phyloP scores from a whole-genome alignment of 1,140 invertebrate species.

The Himalopsyche phryganea region DNA sequence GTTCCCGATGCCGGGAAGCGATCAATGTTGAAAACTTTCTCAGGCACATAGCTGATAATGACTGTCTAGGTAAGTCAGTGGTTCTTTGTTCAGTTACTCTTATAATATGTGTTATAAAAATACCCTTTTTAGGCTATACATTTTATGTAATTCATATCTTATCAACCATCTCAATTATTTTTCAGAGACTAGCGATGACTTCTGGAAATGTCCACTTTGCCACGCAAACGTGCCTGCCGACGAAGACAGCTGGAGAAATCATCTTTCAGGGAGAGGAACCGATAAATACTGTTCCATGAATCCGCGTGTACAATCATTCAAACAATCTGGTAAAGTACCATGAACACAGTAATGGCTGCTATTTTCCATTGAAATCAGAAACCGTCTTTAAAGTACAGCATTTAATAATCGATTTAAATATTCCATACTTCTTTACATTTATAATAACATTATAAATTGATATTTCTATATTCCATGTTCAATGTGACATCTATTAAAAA shows the following conservation, averaged over 20 bases:
- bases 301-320: neutral
- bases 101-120: neutral
- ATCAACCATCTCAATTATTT: neutral
- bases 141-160: neutral
- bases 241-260: conserved; percentile 27
- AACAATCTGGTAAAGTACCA: neutral
- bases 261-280: conserved; percentile 12
- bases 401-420: too few species aligned
- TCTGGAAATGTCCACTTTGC: conserved; percentile 67
- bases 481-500: too few species aligned
- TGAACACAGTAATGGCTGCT: too few species aligned
- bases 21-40: conserved; percentile 39
- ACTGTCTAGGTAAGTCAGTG: conserved; percentile 38
- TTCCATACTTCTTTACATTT: too few species aligned
- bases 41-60: conserved; percentile 31
- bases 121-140: too few species aligned
- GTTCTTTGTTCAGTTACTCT: neutral
- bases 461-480: too few species aligned
- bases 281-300: conserved; percentile 17
- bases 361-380: too few species aligned
- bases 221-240: conserved; percentile 55
- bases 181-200: conserved; percentile 22
- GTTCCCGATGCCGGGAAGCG: conserved; percentile 40
- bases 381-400: too few species aligned
- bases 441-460: too few species aligned